phyloP scores from a whole-genome alignment of 2,888 invertebrate genomes.

The Eupithecia subumbrata region DNA sequence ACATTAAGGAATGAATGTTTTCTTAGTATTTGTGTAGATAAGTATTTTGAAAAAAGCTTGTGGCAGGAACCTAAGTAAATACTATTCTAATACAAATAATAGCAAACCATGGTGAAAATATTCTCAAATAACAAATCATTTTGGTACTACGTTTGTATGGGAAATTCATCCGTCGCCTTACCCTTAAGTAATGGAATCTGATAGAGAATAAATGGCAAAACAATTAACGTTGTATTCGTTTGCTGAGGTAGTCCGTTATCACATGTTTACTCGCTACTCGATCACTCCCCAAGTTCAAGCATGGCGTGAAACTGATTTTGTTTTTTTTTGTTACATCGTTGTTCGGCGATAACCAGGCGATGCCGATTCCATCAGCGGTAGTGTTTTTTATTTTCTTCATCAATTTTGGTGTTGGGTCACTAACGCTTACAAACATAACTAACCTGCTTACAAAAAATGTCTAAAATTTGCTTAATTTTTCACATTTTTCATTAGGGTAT shows the following conservation, averaged over 20 bases:
- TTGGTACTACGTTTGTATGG: no score
- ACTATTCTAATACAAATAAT: no score
- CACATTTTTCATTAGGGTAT: neutral
- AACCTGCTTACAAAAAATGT: constrained; percentile 24
- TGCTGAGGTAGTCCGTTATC: neutral
- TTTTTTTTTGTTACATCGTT: constrained; percentile 79
- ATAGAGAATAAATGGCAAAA: no score
- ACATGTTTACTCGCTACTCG: neutral
- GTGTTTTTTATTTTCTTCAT: constrained; percentile 68
- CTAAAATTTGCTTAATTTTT: neutral
- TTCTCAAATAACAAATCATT: no score
- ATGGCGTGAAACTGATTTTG: constrained; percentile 71
- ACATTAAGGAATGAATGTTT: no score
- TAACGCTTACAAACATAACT: constrained; percentile 42
- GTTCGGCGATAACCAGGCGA: constrained; percentile 85
- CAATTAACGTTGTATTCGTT: neutral
- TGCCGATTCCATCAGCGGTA: constrained; percentile 89
- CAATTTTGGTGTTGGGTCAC: constrained; percentile 59
- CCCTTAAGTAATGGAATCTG: no score
- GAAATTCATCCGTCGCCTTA: no score
- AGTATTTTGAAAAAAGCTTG: no score
- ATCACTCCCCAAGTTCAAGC: constrained; percentile 50
- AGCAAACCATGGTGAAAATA: no score
- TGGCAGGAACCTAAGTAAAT: no score
- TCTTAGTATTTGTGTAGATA: no score